phyloP scores from a whole-genome alignment of 1,140 invertebrate genomes.

The Leptinotarsa lineolata region DNA sequence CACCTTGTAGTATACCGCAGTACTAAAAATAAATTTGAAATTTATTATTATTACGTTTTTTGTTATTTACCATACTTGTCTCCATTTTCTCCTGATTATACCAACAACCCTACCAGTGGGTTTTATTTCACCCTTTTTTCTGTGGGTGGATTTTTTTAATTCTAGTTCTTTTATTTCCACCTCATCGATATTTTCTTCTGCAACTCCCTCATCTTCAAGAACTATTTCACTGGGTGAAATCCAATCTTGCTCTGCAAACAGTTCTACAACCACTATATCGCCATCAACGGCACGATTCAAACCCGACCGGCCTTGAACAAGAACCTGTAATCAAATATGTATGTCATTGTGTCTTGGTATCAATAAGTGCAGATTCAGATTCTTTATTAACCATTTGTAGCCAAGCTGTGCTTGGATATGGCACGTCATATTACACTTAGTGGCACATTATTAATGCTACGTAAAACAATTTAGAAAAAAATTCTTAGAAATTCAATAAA shows the following conservation, averaged over 20 bases:
- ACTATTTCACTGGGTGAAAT: constrained; percentile 82
- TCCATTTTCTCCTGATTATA: constrained; percentile 94
- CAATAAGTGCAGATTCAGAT: no score
- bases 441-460: no score
- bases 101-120: constrained; percentile 92
- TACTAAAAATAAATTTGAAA: constrained; percentile 62
- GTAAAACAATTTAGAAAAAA: no score
- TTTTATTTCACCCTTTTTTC: constrained; percentile 59
- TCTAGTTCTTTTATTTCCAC: constrained; percentile 61
- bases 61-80: constrained; percentile 56
- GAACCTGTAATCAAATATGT: constrained; percentile 65
- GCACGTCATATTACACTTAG: no score
- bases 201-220: constrained; percentile 75
- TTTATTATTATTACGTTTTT: neutral
- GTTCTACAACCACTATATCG: constrained; percentile 89
- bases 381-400: no score
- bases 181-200: constrained; percentile 69
- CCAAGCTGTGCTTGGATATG: no score
- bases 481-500: no score
- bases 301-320: constrained; percentile 85
- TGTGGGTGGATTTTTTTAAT: constrained; percentile 51
- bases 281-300: constrained; percentile 96
- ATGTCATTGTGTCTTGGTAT: neutral
- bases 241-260: constrained; percentile 92
- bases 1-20: constrained; percentile 89